Evolutionary conservation across 2,888 invertebrate species (phyloP).

Genomic region (Cataglyphis altisquamis): DNA sequence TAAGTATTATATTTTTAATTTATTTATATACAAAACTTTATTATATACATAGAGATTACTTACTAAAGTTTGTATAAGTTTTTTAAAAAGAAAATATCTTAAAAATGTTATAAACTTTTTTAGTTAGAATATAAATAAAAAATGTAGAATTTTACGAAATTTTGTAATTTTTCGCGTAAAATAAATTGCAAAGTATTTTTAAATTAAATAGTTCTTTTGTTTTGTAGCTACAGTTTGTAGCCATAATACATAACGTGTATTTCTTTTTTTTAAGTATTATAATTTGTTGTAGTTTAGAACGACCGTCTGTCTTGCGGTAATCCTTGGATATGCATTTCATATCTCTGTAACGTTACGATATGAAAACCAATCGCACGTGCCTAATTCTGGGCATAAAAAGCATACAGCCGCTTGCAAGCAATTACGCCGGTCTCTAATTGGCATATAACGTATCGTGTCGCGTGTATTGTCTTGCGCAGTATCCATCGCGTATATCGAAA

Average conservation of each 20-base stretch:
- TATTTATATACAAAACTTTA: not conserved
- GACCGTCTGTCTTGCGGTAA: not conserved
- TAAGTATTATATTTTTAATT: not conserved
- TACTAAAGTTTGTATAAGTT: not conserved
- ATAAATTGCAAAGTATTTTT: not conserved
- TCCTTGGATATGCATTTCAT: slow-evolving; percentile 10
- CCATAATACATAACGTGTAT: not conserved
- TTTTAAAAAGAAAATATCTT: not conserved
- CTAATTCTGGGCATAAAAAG: slow-evolving; percentile 38
- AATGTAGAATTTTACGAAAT: too few relatives aligned
- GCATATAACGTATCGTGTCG: slow-evolving; percentile 49
- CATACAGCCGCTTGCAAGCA: slow-evolving; percentile 16
- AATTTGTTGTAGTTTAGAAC: not conserved
- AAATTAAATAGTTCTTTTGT: slow-evolving; percentile 1
- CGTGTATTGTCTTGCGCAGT: slow-evolving; percentile 41
- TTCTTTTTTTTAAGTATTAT: slow-evolving; percentile 4
- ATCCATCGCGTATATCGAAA: slow-evolving; percentile 24
- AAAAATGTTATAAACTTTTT: not conserved
- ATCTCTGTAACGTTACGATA: slow-evolving; percentile 14
- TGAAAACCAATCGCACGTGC: slow-evolving; percentile 27
- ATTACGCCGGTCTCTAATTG: slow-evolving; percentile 44
- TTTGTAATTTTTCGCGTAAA: not conserved
- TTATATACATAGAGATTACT: not conserved
- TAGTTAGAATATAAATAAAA: not conserved
- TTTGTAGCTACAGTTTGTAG: not conserved